These are phyloP conservation scores for Diplodus puntazzo DNA, from an alignment of 2,797 vertebrate species.

Conservation along the genomic window DNA sequence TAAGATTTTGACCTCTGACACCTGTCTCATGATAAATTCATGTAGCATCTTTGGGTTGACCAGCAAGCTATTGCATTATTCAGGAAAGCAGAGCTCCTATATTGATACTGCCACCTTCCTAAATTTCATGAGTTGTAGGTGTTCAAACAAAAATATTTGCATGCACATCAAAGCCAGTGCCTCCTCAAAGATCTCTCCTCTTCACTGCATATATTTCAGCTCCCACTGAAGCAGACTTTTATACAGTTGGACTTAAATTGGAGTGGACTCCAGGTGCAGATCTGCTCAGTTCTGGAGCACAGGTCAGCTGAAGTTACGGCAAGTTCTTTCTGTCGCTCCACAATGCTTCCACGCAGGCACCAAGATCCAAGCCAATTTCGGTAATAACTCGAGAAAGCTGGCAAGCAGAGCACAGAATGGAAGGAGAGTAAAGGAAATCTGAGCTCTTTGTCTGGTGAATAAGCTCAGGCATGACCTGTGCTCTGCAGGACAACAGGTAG, in stretches of 20 bases:
- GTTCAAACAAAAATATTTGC: constrained; percentile 31
- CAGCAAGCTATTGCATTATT: constrained; percentile 9
- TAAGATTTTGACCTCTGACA: not conserved
- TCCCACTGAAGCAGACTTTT: constrained; percentile 6
- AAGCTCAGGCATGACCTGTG: constrained; percentile 25
- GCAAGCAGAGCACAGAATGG: constrained; percentile 21
- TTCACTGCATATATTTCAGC: constrained; percentile 21
- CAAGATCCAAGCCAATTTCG: constrained; percentile 16
- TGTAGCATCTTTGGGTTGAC: constrained; percentile 3
- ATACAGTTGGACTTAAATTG: constrained; percentile 1
- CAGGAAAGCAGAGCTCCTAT: constrained; percentile 9
- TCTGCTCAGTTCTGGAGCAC: not conserved
- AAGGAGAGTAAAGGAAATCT: constrained; percentile 5
- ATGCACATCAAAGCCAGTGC: constrained; percentile 22
- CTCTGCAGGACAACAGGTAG: not conserved
- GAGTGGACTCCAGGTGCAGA: constrained; percentile 13
- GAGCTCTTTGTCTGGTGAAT: constrained; percentile 34
- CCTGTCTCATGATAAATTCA: constrained; percentile 24
- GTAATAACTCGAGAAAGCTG: constrained; percentile 34
- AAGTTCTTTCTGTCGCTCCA: not conserved
- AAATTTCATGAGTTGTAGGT: constrained; percentile 15
- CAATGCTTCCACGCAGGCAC: not conserved
- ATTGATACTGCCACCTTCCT: not conserved
- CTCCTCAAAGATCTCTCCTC: constrained; percentile 13
- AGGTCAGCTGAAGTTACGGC: constrained; percentile 15